Conservation (phyloP, 1,140 invertebrate species). For the Paralvinella palmiformis region DNA sequence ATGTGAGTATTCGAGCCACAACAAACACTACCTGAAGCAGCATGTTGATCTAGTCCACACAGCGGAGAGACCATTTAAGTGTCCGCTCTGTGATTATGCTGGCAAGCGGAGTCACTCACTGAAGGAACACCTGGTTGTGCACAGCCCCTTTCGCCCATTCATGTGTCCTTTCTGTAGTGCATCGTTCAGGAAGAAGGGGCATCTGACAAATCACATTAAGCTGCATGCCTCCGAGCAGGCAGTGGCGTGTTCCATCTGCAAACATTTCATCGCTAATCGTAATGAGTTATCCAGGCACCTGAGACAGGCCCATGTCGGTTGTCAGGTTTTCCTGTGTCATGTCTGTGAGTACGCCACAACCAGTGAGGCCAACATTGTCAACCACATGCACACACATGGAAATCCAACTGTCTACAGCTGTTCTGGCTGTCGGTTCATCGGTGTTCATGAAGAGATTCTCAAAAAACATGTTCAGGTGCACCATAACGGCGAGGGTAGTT, state of each 20-base stretch:
- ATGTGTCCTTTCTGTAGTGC: slow-evolving; percentile 44
- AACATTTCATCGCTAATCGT: not conserved
- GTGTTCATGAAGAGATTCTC: not conserved
- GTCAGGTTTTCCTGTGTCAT: slow-evolving; percentile 35
- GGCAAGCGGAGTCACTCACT: slow-evolving; percentile 45
- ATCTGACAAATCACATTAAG: slow-evolving; percentile 47
- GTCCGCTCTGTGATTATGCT: slow-evolving; percentile 48
- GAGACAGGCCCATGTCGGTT: slow-evolving; percentile 29
- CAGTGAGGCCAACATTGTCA: slow-evolving; percentile 29
- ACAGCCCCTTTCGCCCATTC: slow-evolving; percentile 43
- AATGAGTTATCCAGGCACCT: slow-evolving; percentile 32
- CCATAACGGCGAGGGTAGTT: not conserved
- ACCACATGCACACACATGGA: slow-evolving; percentile 26
- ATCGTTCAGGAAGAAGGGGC: slow-evolving; percentile 46
- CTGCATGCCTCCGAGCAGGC: slow-evolving; percentile 29
- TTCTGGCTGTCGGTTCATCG: slow-evolving; percentile 9
- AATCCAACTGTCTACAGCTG: slow-evolving; percentile 12
- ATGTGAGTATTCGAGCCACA: slow-evolving; percentile 44
- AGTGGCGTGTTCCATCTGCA: slow-evolving; percentile 7
- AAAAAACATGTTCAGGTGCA: not conserved
- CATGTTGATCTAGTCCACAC: slow-evolving; percentile 46
- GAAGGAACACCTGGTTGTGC: slow-evolving; percentile 45
- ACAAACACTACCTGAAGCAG: slow-evolving; percentile 47
- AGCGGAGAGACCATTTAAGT: slow-evolving; percentile 42
- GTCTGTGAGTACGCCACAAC: slow-evolving; percentile 35